Evolutionary conservation across 2,888 invertebrate species (phyloP).

Genomic region (Notodonta ziczac): DNA sequence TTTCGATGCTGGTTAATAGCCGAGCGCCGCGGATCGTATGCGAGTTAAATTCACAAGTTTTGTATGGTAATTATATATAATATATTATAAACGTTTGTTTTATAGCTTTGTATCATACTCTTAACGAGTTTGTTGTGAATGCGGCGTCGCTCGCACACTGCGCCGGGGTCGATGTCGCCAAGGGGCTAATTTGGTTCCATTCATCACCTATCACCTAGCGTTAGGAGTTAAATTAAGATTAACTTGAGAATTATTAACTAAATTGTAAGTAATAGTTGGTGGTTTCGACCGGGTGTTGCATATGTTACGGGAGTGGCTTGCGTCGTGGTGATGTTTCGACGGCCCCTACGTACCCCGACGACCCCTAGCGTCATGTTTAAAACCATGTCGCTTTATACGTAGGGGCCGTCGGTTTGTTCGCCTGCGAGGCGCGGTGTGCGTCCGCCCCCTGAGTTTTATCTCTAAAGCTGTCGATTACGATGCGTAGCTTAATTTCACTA

Average conservation of each 20-base stretch:
- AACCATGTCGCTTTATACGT: no score
- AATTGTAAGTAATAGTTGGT: conserved; percentile 12
- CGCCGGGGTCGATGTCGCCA: background rate
- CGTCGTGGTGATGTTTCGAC: conserved; percentile 18
- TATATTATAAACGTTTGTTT: conserved; percentile 31
- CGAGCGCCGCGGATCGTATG: conserved; percentile 34
- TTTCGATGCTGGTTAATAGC: conserved; percentile 42
- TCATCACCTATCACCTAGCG: conserved; percentile 28
- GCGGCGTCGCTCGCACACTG: conserved; percentile 3
- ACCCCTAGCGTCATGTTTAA: no score
- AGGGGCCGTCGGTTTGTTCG: conserved; percentile 9
- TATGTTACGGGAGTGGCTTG: conserved; percentile 10
- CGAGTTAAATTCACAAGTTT: conserved; percentile 41
- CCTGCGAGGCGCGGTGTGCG: conserved; percentile 36
- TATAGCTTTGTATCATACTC: conserved; percentile 29
- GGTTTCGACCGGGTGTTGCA: conserved; percentile 13
- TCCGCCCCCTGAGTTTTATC: conserved; percentile 22
- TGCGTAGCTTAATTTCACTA: conserved; percentile 62
- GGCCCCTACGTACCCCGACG: no score
- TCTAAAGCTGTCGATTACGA: conserved; percentile 62
- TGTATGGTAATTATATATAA: conserved; percentile 26
- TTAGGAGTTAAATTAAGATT: conserved; percentile 23
- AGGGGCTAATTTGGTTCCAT: conserved; percentile 21
- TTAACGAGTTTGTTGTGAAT: conserved; percentile 7
- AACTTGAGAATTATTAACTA: conserved; percentile 25